Conservation (phyloP, 2,888 invertebrate species). For the Drosophila birchii region DNA sequence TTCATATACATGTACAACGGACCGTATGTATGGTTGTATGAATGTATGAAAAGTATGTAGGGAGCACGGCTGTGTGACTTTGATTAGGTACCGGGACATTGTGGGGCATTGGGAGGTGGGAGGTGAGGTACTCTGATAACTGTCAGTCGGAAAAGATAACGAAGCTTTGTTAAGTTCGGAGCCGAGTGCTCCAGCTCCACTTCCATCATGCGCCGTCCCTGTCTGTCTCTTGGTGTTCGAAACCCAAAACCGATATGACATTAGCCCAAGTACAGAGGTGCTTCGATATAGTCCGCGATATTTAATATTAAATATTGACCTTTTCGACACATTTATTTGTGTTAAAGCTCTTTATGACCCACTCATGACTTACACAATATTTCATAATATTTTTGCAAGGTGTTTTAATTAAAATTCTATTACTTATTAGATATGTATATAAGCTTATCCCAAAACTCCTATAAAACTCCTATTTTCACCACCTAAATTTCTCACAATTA, state of each 20-base stretch:
- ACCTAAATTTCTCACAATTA: background rate
- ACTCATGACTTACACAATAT: no score
- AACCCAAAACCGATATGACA: slow-evolving; percentile 43
- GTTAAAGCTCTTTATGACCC: no score
- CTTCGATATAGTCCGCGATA: background rate
- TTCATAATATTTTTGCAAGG: no score
- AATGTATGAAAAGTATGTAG: slow-evolving; percentile 3
- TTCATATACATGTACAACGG: slow-evolving; percentile 45
- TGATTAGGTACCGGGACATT: slow-evolving; percentile 42
- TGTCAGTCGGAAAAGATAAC: slow-evolving; percentile 63
- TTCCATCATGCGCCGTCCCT: slow-evolving; percentile 6
- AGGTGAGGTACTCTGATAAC: slow-evolving; percentile 49
- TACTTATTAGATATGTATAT: no score
- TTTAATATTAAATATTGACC: background rate
- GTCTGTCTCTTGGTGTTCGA: slow-evolving; percentile 32
- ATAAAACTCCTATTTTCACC: no score
- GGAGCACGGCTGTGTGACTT: slow-evolving; percentile 28
- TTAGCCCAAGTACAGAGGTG: slow-evolving; percentile 34
- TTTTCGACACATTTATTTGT: no score
- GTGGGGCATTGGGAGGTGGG: background rate
- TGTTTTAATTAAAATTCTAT: no score
- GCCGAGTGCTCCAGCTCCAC: slow-evolving; percentile 47
- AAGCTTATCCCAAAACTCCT: background rate
- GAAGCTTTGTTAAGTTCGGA: slow-evolving; percentile 63
- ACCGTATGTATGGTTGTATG: slow-evolving; percentile 9